Evolutionary conservation across 2,797 vertebrate genomes (phyloP).

Genomic region (Tiaroga cobitis): DNA sequence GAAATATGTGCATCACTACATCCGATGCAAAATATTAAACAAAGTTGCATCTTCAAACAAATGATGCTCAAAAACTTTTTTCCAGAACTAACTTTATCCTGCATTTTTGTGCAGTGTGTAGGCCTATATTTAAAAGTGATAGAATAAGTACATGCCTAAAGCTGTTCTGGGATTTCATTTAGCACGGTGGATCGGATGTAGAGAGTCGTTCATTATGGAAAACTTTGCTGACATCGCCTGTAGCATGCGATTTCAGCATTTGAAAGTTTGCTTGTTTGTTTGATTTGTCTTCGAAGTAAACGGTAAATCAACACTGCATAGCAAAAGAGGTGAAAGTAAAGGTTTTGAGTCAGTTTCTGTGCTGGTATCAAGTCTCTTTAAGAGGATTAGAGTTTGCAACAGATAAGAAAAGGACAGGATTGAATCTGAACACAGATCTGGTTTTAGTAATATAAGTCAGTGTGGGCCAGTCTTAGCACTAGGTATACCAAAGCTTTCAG

Average conservation of each 20-base stretch:
- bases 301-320: neutral
- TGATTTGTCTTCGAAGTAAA: neutral
- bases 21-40: neutral
- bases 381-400: constrained; percentile 18
- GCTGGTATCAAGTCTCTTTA: constrained; percentile 11
- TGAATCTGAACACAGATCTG: constrained; percentile 23
- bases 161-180: constrained; percentile 28
- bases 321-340: constrained; percentile 29
- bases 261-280: constrained; percentile 1
- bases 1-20: neutral
- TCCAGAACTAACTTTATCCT: neutral
- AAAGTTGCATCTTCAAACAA: neutral
- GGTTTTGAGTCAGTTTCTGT: constrained; percentile 16
- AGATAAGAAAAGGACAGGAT: constrained; percentile 32
- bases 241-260: neutral
- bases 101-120: neutral
- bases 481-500: neutral
- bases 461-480: neutral
- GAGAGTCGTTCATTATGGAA: neutral
- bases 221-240: constrained; percentile 8
- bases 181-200: constrained; percentile 3
- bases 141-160: neutral
- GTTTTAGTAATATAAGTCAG: neutral
- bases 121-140: neutral
- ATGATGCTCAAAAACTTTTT: neutral